Evolutionary conservation across 2,797 vertebrate species (phyloP), one percentile per base, ranked within the genome.

Genomic region (Poecilia picta): DNA sequence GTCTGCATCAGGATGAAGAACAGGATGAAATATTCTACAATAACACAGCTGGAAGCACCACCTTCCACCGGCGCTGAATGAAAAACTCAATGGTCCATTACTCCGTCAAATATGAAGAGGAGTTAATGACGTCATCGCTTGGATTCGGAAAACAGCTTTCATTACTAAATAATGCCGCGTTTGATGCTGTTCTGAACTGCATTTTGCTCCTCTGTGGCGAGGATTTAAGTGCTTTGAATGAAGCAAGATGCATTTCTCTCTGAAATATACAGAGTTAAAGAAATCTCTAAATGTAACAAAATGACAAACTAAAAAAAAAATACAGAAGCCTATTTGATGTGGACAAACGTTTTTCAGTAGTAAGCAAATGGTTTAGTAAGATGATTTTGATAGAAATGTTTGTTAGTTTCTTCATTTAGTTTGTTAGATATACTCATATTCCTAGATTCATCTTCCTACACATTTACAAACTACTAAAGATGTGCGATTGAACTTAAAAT

Each of bases 81-180:
- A 88, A 85, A 92, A 88, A 87, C 41, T 80, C 78, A 78, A 88
- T 86, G 84, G 89, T 85, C 76, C 89, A 91, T 89, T 92, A 88
- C 81, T 78, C 81, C 66, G 91, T 93, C 88, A 90, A 89, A 91
- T 88, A 85, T 91, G 86, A 90, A 92, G 84, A 77, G 83, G 74
- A 81, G 82, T 89, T 93, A 81, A 81, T 80, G 83, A 85, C 85
- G 89, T 92, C 77, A 79, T 80, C 88, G 90, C 72, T 64, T 79
- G 73, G 86, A 89, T 81, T 87, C 77, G 77, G 81, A 81, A 83
- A 79, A 70, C 53, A 53, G 88, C 81, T 85, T 82, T 89, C 80
- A 87, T 75, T 76, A 66, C 87, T 85, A 81, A 92, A 89, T 84
- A 86, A 83, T 81, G 78, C 78, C 31, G 51, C n/a, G 15, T 76